A percentile compares a stretch with the other conserved stretches of the same genome.
Evolutionary conservation across 2,797 vertebrate species (phyloP).

Genomic region (Pitangus sulphuratus): DNA sequence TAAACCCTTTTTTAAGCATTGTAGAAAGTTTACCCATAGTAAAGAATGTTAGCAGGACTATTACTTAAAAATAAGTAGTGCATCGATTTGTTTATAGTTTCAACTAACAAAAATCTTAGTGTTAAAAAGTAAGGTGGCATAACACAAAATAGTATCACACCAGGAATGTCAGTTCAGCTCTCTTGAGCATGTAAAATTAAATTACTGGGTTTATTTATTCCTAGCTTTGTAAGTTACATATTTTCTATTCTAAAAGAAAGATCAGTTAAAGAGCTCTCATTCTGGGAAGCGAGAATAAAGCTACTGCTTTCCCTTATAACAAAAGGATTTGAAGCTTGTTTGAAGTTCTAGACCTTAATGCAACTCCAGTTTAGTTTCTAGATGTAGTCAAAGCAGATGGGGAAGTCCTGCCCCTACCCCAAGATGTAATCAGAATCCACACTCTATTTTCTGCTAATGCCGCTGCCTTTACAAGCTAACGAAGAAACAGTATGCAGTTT

Average conservation of each 20-base stretch:
- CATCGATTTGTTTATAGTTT: background rate
- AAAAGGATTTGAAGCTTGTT: background rate
- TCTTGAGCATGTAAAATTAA: background rate
- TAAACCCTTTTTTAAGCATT: background rate
- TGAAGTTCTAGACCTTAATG: background rate
- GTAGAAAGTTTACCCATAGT: background rate
- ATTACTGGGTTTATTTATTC: background rate
- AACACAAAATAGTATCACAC: background rate
- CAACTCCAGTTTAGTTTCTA: background rate
- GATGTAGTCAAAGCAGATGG: background rate
- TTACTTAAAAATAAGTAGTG: background rate
- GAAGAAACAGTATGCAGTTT: background rate
- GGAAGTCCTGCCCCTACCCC: background rate
- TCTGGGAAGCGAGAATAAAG: background rate
- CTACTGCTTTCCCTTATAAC: background rate
- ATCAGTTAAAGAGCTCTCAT: background rate
- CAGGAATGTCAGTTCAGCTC: background rate
- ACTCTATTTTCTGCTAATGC: background rate
- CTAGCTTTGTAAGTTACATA: background rate
- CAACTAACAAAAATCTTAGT: background rate
- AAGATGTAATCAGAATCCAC: background rate
- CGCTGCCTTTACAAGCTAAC: background rate
- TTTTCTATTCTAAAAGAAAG: background rate
- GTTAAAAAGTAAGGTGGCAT: background rate
- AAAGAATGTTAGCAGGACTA: background rate